Evolutionary conservation across 2,888 invertebrate genomes (phyloP), one percentile per base, ranked within the genome.

Genomic region (Spialia ferax): DNA sequence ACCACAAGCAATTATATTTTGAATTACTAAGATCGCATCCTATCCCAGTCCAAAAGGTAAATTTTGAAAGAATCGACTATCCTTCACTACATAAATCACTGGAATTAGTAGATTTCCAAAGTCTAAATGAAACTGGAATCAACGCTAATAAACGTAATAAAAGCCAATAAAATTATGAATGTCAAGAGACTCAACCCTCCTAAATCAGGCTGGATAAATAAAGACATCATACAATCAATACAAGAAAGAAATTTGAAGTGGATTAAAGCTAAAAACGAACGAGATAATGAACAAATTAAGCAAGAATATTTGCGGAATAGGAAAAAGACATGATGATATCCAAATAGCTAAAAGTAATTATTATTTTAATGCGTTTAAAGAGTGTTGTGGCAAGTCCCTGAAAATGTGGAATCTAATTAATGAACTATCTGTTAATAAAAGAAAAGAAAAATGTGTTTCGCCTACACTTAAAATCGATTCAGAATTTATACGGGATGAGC

Each of bases 121-220:
- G 6, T 15, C 8, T 20, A 48, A 20, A 20, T 18, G 10, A 48
- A 48, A 48, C 20, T 48, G 18, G 48, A 48, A 48, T 15, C 18
- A 3, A 15, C 18, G 3, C 7, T 48, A 48, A 48, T 48, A 7
- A 48, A 48, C 10, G 10, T 48, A 20, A 48, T 20, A 48, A 48
- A 48, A 15, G 18, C 10, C 18, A 63, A 45, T 10, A 63, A 45
- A 54, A 55, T 18, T 18, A 20, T 4, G 2, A 54, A 42, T 8
- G 38, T 13, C 5, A 63, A 55, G 11, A 55, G 54, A 42, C 23
- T 64, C 0, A 71, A 74, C 15, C 45, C 50, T 13, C 72, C 72
- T 13, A 50, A 38, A 35, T 61, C 42, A 10, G 72, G 71, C 13
- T 72, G 74, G 74, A 72, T 74, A 54, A 70, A 72, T 15, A 71